These are phyloP conservation scores for Phaethon lepturus DNA, from an alignment of 2,113 vertebrate genomes.

Conservation along the genomic window DNA sequence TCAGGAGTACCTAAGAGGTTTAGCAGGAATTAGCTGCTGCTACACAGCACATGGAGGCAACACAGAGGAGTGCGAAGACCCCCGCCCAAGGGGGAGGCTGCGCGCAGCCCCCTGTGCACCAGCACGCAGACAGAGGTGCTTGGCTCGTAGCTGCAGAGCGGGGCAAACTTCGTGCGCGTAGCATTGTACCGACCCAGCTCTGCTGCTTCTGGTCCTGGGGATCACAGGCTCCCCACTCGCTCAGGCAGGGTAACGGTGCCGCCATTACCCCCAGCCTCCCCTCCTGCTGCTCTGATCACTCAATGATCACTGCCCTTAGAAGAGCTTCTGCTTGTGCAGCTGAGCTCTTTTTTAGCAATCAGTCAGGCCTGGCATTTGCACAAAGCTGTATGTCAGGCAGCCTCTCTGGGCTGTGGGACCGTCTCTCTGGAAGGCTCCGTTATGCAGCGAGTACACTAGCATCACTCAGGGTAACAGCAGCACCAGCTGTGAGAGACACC, in stretches of 20 bases:
- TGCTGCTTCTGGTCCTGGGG: not conserved
- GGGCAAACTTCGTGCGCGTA: rapidly evolving
- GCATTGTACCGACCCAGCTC: not conserved
- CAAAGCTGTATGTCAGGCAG: not conserved
- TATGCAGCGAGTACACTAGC: not conserved
- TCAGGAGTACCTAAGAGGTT: not conserved
- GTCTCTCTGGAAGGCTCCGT: not conserved
- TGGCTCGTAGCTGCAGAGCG: not conserved
- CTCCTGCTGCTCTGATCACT: not conserved
- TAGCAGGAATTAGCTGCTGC: not conserved
- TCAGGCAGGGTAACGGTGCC: not conserved
- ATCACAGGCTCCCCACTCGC: not conserved
- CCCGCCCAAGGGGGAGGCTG: rapidly evolving
- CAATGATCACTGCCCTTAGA: not conserved
- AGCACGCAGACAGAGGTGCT: not conserved
- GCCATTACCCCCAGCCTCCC: not conserved
- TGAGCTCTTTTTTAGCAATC: not conserved
- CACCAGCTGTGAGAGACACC: not conserved
- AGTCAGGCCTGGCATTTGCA: not conserved
- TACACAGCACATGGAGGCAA: not conserved
- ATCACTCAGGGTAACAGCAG: not conserved
- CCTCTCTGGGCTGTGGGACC: not conserved
- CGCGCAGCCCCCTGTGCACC: not conserved
- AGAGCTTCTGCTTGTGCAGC: not conserved
- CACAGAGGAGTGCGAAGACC: not conserved